Percentiles rank a stretch among this genome's conserved stretches.
Conservation (phyloP, 2,113 vertebrate species). For the Vanacampus margaritifer region DNA sequence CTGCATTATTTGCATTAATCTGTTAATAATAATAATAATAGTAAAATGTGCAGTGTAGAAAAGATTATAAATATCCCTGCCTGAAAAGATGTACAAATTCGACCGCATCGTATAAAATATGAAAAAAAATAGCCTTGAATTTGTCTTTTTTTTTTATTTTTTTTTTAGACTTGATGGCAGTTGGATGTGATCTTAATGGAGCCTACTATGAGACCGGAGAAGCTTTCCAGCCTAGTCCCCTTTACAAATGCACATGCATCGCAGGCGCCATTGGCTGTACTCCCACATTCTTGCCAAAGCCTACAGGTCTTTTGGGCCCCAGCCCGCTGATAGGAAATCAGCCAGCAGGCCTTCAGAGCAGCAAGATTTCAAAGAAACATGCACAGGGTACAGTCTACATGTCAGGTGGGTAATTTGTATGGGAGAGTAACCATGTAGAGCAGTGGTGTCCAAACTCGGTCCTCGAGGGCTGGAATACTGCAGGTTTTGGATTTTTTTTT, state of each 20-base stretch:
- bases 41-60: no score
- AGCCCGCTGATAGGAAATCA: slow-evolving; percentile 53
- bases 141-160: background rate
- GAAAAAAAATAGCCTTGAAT: no score
- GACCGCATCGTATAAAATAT: no score
- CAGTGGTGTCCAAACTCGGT: no score
- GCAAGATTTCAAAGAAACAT: slow-evolving; percentile 61
- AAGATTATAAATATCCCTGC: no score
- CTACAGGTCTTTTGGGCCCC: slow-evolving; percentile 62
- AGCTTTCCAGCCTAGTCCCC: slow-evolving; percentile 82
- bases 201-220: slow-evolving; percentile 86
- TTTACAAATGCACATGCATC: slow-evolving; percentile 90
- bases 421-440: slow-evolving; percentile 7
- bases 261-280: slow-evolving; percentile 90
- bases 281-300: slow-evolving; percentile 78
- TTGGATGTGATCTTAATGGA: slow-evolving; percentile 90
- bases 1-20: no score
- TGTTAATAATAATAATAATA: no score
- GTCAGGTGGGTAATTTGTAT: slow-evolving; percentile 79
- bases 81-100: no score
- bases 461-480: no score
- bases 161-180: slow-evolving; percentile 83
- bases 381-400: slow-evolving; percentile 77
- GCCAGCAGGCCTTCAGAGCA: slow-evolving; percentile 61
- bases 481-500: no score